Conservation (phyloP, 2,888 invertebrate species). For the Drosophila setosimentum region DNA sequence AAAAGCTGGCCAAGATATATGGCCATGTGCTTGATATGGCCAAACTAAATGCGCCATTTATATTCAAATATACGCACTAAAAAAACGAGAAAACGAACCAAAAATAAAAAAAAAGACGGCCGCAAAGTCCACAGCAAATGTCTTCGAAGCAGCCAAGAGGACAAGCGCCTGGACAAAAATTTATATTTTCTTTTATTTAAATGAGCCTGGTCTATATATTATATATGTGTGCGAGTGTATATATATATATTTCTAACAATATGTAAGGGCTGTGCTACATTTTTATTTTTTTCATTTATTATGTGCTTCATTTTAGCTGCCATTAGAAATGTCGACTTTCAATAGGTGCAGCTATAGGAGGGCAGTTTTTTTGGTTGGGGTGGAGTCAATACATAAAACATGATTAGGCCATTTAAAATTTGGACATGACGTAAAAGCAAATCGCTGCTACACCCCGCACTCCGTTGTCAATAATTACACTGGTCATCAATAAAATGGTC, state of each 20-base stretch:
- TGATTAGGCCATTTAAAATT: constrained; percentile 75
- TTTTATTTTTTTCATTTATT: constrained; percentile 25
- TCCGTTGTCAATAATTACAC: constrained; percentile 65
- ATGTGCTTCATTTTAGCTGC: constrained; percentile 38
- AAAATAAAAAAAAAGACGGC: constrained; percentile 62
- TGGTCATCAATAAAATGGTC: constrained; percentile 63
- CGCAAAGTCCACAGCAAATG: constrained; percentile 59
- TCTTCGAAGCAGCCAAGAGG: constrained; percentile 57
- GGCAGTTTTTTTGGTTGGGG: not conserved
- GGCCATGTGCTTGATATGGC: constrained; percentile 80
- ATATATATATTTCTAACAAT: constrained; percentile 37
- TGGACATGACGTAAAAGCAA: constrained; percentile 62
- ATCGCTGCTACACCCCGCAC: constrained; percentile 33
- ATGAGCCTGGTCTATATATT: constrained; percentile 63
- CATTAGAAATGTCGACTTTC: constrained; percentile 70
- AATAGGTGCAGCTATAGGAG: constrained; percentile 63
- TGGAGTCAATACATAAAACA: constrained; percentile 67
- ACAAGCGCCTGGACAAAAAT: constrained; percentile 66
- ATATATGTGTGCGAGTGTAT: constrained; percentile 20
- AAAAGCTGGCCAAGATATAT: constrained; percentile 73
- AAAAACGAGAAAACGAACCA: constrained; percentile 74
- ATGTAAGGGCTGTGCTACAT: constrained; percentile 67
- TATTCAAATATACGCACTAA: constrained; percentile 81
- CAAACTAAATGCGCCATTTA: constrained; percentile 81
- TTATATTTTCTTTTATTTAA: constrained; percentile 79